Evolutionary conservation across 2,888 invertebrate genomes (phyloP), one percentile per base, ranked within the genome.

Genomic region (Carabus problematicus): DNA sequence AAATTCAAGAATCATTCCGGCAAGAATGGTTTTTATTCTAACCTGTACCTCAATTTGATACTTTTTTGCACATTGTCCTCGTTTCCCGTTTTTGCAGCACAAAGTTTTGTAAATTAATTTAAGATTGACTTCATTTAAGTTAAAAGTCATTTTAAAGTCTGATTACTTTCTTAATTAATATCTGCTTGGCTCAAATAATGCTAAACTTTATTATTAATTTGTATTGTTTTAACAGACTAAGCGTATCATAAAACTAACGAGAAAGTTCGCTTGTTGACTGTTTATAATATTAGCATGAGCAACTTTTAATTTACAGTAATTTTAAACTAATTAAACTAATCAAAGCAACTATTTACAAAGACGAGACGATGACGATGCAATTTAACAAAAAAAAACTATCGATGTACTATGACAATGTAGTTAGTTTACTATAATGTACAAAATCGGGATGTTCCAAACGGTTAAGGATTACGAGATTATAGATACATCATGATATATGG

Each of bases 61-160:
- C 14, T 52, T 52, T 52, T 16, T 52, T 3, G 3, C 11, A 52
- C 19, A 6, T n/a, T 16, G 9, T 52, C 16, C 14, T 52, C 18
- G 2, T 52, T n/a, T 39, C 11, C n/a, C n/a, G 39, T 54, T 60
- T 59, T 56, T 49, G 29, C 16, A 41, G 45, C 60, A 54, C 3
- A 39, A 69, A 69, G 62, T 62, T 69, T 62, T 62, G 61, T 61
- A 56, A 69, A 69, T 69, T 69, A 69, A 69, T 69, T 69, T 69
- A 62, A 56, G 40, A 67, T 62, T 69, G 69, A 69, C 45, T 61
- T 55, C 69, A 40, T 69, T 62, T 45, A 42, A 59, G 43, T 59
- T 59, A 58, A 66, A 66, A 69, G 69, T 69, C 40, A 69, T 69
- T 69, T 62, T 40, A 55, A 56, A 69, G 69, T 69, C 42, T 69